Conservation (phyloP, 2,888 invertebrate genomes). For the Cosmia pyralina region DNA sequence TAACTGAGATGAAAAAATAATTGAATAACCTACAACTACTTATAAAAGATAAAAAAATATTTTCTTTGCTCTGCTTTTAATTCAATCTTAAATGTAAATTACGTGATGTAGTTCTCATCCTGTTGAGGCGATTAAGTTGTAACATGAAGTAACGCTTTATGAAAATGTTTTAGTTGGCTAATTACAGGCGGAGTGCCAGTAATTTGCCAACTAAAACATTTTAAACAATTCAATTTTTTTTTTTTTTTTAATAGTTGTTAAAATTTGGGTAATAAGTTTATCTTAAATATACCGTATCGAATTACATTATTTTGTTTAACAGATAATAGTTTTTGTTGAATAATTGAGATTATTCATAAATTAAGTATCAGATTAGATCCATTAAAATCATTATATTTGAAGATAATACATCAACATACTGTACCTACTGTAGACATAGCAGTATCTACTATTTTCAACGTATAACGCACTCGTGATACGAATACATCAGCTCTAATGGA, state of each 20-base stretch:
- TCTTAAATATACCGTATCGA: background rate
- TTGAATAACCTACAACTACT: constrained; percentile 37
- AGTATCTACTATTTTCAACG: constrained; percentile 4
- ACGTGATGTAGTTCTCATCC: constrained; percentile 41
- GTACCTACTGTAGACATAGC: background rate
- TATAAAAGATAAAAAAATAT: constrained; percentile 35
- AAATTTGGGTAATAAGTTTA: constrained; percentile 1
- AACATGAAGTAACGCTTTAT: constrained; percentile 29
- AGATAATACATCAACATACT: background rate
- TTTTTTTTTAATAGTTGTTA: too few species aligned
- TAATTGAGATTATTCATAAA: too few species aligned
- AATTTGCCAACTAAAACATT: too few species aligned
- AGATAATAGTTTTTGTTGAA: background rate
- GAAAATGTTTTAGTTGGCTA: constrained; percentile 32
- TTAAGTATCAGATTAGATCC: background rate
- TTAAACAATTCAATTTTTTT: too few species aligned
- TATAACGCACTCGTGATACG: constrained; percentile 45
- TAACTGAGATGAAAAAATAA: constrained; percentile 40
- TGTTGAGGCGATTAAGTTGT: constrained; percentile 35
- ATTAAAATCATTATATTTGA: background rate
- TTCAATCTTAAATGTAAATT: constrained; percentile 47
- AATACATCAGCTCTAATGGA: constrained; percentile 67
- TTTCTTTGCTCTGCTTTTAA: constrained; percentile 26
- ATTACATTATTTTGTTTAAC: background rate
- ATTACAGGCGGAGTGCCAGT: constrained; percentile 11